Conservation (phyloP, 2,888 invertebrate species). For the Noctua janthe region DNA sequence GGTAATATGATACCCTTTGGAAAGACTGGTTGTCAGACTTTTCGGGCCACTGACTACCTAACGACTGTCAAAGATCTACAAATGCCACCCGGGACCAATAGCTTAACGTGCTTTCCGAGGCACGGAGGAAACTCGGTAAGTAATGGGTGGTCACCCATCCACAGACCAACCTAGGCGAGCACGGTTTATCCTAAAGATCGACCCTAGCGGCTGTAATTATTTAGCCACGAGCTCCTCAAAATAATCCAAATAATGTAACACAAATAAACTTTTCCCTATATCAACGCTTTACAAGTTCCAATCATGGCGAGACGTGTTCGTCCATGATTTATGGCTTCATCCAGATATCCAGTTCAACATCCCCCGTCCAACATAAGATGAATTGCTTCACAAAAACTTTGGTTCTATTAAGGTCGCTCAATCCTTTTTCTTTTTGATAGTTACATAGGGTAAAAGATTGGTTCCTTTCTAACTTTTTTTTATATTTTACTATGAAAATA, state of each 20-base stretch:
- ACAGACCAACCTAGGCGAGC: too few species aligned
- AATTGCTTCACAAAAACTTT: constrained; percentile 63
- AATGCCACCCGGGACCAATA: too few species aligned
- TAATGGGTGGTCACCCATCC: too few species aligned
- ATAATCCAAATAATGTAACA: constrained; percentile 32
- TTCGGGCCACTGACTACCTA: too few species aligned
- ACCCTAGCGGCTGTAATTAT: too few species aligned
- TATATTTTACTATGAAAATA: neutral
- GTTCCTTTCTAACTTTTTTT: constrained; percentile 11
- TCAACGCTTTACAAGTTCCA: constrained; percentile 41
- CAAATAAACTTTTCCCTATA: constrained; percentile 48
- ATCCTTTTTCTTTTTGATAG: constrained; percentile 47
- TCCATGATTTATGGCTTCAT: constrained; percentile 70
- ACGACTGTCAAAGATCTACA: too few species aligned
- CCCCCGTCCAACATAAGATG: constrained; percentile 67
- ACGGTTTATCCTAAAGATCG: too few species aligned
- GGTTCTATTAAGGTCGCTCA: constrained; percentile 13
- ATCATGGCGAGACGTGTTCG: constrained; percentile 55
- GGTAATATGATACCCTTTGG: too few species aligned
- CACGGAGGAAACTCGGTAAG: too few species aligned
- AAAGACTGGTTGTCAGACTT: too few species aligned
- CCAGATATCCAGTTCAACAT: constrained; percentile 49
- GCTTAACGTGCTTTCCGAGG: too few species aligned
- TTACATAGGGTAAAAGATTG: constrained; percentile 28
- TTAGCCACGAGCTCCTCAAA: neutral